Evolutionary conservation across 1,140 invertebrate species (phyloP).

Genomic region (Pogonomyrmex barbatus): DNA sequence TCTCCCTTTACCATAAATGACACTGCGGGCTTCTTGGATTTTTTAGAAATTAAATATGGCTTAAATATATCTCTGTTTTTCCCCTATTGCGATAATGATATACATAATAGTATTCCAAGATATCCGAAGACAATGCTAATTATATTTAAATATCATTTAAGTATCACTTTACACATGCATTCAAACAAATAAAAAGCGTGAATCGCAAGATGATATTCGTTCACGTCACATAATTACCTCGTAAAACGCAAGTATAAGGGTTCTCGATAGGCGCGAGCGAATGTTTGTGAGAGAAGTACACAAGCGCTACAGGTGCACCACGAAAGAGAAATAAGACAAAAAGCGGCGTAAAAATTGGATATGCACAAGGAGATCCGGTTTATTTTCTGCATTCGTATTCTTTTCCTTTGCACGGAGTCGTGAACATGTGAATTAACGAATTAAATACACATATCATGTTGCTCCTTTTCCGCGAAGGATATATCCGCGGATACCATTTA

Average conservation of each 20-base stretch:
- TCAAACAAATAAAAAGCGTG: not conserved
- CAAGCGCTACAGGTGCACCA: conserved; percentile 13
- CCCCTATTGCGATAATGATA: not conserved
- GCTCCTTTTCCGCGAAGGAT: not conserved
- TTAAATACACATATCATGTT: conserved; percentile 16
- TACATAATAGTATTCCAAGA: not conserved
- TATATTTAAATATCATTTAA: not conserved
- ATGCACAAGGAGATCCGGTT: conserved; percentile 46
- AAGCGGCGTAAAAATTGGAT: conserved; percentile 40
- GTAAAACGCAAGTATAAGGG: conserved; percentile 13
- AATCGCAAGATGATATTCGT: not conserved
- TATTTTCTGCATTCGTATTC: not conserved
- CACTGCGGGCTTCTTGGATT: no score
- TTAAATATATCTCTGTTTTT: no score
- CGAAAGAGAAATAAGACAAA: conserved; percentile 18
- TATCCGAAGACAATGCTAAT: not conserved
- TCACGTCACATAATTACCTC: not conserved
- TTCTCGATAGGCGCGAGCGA: conserved; percentile 15
- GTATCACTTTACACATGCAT: not conserved
- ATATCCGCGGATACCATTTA: not conserved
- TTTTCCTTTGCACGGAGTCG: not conserved
- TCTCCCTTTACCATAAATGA: no score
- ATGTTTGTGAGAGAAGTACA: not conserved
- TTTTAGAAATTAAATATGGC: no score
- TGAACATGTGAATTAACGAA: not conserved